phyloP scores from a whole-genome alignment of 1,140 invertebrate genomes.

The Zaprionus ghesquierei region DNA sequence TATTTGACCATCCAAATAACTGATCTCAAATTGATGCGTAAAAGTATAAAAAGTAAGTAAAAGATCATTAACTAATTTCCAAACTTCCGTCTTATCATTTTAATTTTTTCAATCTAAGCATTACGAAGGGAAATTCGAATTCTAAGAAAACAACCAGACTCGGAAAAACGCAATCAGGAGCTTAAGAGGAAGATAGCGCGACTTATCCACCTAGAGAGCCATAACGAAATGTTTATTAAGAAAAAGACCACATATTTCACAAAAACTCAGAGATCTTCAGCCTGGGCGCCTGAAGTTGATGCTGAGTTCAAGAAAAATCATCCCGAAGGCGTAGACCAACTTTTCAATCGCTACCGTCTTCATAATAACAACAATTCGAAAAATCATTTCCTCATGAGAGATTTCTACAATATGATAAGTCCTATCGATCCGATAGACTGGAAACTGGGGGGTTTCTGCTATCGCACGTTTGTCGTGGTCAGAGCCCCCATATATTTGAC shows the following conservation, averaged over 20 bases:
- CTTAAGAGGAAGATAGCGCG: not conserved
- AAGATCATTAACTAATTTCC: no score
- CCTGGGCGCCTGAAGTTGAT: no score
- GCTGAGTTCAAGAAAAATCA: no score
- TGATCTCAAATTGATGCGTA: constrained; percentile 33
- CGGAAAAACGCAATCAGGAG: not conserved
- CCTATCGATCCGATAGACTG: constrained; percentile 38
- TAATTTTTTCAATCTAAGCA: not conserved
- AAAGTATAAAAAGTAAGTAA: constrained; percentile 43
- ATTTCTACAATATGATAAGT: constrained; percentile 24
- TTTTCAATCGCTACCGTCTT: not conserved
- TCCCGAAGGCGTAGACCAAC: no score
- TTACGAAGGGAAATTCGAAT: constrained; percentile 1
- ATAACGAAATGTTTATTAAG: no score
- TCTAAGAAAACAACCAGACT: not conserved
- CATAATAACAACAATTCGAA: constrained; percentile 19
- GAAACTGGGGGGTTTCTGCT: not conserved
- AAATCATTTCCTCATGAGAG: constrained; percentile 27
- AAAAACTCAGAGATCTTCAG: no score
- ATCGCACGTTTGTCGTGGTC: no score
- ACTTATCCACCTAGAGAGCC: not conserved
- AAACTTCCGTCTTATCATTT: not conserved
- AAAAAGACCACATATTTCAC: no score
- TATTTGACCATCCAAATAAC: constrained; percentile 37
- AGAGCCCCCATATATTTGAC: constrained; percentile 30